These are phyloP conservation scores for Pelvicachromis taeniatus DNA, from an alignment of 2,113 vertebrate genomes.

Conservation along the genomic window DNA sequence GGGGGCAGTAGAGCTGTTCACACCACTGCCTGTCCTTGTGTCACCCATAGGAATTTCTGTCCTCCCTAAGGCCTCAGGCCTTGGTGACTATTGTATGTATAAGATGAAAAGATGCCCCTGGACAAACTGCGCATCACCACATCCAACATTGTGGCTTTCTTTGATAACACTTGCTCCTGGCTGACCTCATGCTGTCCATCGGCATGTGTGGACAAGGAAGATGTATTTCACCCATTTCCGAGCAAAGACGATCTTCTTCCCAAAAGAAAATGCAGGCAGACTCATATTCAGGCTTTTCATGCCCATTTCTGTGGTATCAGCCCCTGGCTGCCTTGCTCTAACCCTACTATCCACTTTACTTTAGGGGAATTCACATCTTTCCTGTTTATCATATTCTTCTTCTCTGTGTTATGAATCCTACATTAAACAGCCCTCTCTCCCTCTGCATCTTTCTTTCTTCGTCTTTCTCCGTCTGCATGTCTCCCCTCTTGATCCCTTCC, in stretches of 20 bases:
- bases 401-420: conserved; percentile 34
- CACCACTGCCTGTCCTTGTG: conserved; percentile 50
- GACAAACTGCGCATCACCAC: background rate
- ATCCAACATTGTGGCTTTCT: background rate
- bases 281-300: conserved; percentile 19
- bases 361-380: conserved; percentile 36
- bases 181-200: conserved; percentile 12
- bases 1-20: conserved; percentile 5
- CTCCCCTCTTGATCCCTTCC: conserved; percentile 64
- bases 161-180: conserved; percentile 44
- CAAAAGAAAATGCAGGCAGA: conserved; percentile 3
- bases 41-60: conserved; percentile 50
- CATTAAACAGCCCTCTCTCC: conserved; percentile 34
- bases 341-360: conserved; percentile 19
- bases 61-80: conserved; percentile 6
- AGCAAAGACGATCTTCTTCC: conserved; percentile 24
- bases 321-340: background rate
- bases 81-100: conserved; percentile 34
- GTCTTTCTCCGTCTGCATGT: conserved; percentile 34
- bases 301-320: conserved; percentile 15
- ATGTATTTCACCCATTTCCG: background rate
- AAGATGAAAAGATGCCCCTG: conserved; percentile 21
- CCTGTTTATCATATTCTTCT: conserved; percentile 39
- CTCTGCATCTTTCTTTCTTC: conserved; percentile 29
- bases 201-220: conserved; percentile 4